Evolutionary conservation across 2,113 vertebrate species (phyloP).

Genomic region (rat (Rattus norvegicus)): GRCr8 NC_086039.1:106210501-106211000

Average conservation of each 20-base stretch:
- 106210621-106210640: not conserved
- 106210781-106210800: conserved; percentile 65
- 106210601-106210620: not conserved
- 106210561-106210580: not conserved
- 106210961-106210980: conserved; percentile 18
- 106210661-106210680: not conserved
- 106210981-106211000: conserved; percentile 19
- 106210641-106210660: not conserved
- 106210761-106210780: conserved; percentile 61
- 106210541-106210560: not conserved
- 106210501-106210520: not conserved
- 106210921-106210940: conserved; percentile 50
- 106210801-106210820: conserved; percentile 44
- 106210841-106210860: conserved; percentile 40
- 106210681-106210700: conserved; percentile 7
- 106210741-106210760: conserved; percentile 27
- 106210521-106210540: not conserved
- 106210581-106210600: conserved; percentile 14
- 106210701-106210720: not conserved
- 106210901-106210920: conserved; percentile 61
- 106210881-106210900: conserved; percentile 61
- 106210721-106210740: conserved; percentile 25
- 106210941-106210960: conserved; percentile 3
- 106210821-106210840: conserved; percentile 63
- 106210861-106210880: conserved; percentile 70